Percentiles rank a stretch among this genome's conserved stretches.
phyloP scores from a whole-genome alignment of 2,888 invertebrate species.

The Platycheirus albimanus region DNA sequence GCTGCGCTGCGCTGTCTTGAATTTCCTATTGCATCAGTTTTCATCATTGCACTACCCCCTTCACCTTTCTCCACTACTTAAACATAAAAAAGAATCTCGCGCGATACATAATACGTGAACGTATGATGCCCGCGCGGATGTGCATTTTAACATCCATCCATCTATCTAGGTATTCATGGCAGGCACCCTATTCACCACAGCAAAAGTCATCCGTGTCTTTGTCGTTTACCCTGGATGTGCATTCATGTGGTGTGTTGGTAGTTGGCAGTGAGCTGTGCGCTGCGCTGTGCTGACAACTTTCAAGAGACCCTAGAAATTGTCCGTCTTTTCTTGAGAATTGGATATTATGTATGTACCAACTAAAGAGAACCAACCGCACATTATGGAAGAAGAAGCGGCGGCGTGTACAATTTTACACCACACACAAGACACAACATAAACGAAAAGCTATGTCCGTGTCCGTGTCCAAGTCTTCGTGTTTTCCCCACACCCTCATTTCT shows the following conservation, averaged over 20 bases:
- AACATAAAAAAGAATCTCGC: slow-evolving; percentile 24
- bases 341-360: slow-evolving; percentile 23
- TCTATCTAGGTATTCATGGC: too few species aligned
- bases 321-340: slow-evolving; percentile 45
- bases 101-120: slow-evolving; percentile 42
- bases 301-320: slow-evolving; percentile 47
- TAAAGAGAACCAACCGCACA: slow-evolving; percentile 13
- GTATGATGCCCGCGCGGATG: slow-evolving; percentile 43
- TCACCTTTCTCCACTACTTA: slow-evolving; percentile 9
- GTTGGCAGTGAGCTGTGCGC: too few species aligned
- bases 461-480: slow-evolving; percentile 19
- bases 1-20: slow-evolving; percentile 43
- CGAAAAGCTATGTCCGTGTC: slow-evolving; percentile 16
- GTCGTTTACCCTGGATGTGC: slow-evolving; percentile 47
- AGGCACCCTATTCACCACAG: slow-evolving; percentile 25
- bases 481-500: not conserved
- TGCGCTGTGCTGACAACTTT: slow-evolving; percentile 44
- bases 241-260: slow-evolving; percentile 40
- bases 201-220: slow-evolving; percentile 38
- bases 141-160: slow-evolving; percentile 44
- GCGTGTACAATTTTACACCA: not conserved
- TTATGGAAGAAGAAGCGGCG: slow-evolving; percentile 1
- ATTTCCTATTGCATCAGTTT: slow-evolving; percentile 64
- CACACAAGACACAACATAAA: not conserved
- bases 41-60: slow-evolving; percentile 9